Evolutionary conservation across 1,140 invertebrate species (phyloP), one percentile per base, ranked within the genome.

Genomic region (Drosophila ohnishii): DNA sequence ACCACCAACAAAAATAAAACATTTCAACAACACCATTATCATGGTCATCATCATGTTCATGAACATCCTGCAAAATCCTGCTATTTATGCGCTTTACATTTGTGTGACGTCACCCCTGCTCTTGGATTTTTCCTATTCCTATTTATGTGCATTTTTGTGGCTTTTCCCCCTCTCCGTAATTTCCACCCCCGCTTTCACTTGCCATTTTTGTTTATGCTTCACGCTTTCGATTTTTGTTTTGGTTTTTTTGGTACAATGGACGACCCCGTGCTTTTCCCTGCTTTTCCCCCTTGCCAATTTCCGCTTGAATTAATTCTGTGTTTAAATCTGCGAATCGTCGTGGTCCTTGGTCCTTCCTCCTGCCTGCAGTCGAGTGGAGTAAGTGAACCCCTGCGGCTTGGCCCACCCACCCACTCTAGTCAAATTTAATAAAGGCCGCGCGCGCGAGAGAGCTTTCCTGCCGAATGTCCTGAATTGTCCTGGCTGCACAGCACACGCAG

Each of bases 71-170:
- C 78, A 74, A 87, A 55, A 86, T 86, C 76, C 79, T 83, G 82
- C 82, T 86, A 85, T 85, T 85, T 85, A 87, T 87, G 83, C 75
- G 78, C 75, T 80, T 83, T 84, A 75, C 64, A 73, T 60, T 37
- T 75, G 40, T 86, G 83, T 86, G 83, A 87, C 84, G 83, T 87
- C 83, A 14, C 32, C 4, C 2, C 32, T 14, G 39, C 53, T 35
- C 22, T 19, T 10, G 19, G 32, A 37, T n/a, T 22, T 56, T 47
- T 32, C 70, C 73, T 76, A 75, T 75, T 76, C 63, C 79, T 83
- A 88, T 87, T 88, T 88, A 87, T 87, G 84, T 87, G 84, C 76
- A 87, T 83, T 87, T 88, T 80, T 87, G 84, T 73, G 83, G 83
- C 79, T 86, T 77, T 65, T n/a, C 53, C 60, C 66, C 44, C 25